A percentile compares a stretch with the other conserved stretches of the same genome.
Conservation (phyloP, 2,888 invertebrate genomes). For the Lathronympha strigana region DNA sequence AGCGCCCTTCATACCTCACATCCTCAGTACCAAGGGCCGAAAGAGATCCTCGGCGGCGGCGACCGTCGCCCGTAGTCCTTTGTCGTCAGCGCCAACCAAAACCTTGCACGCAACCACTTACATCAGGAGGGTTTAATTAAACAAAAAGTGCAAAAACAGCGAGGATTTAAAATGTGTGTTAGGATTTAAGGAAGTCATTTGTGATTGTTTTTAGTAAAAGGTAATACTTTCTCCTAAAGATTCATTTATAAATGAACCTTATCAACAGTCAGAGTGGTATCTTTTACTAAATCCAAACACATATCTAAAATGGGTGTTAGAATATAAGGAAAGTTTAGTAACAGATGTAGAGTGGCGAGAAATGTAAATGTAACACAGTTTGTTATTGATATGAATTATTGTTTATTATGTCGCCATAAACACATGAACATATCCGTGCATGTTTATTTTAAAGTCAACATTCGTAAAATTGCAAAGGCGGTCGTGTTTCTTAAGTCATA, state of each 20-base stretch:
- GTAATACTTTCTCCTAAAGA: too few relatives aligned
- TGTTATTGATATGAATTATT: neutral
- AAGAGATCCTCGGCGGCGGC: slow-evolving; percentile 79
- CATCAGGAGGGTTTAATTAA: slow-evolving; percentile 51
- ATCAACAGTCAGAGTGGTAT: too few relatives aligned
- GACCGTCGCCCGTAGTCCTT: slow-evolving; percentile 66
- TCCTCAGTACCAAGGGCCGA: slow-evolving; percentile 81
- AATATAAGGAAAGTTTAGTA: neutral
- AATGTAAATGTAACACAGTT: slow-evolving; percentile 1
- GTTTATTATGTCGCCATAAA: too few relatives aligned
- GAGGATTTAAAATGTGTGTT: slow-evolving; percentile 4
- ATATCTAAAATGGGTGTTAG: too few relatives aligned
- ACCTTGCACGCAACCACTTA: slow-evolving; percentile 57
- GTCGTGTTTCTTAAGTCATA: neutral
- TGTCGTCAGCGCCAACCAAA: slow-evolving; percentile 72
- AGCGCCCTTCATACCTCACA: slow-evolving; percentile 26
- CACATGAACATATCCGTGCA: neutral
- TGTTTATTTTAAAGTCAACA: neutral
- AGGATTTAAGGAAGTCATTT: neutral
- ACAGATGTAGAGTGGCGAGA: neutral
- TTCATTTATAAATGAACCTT: too few relatives aligned
- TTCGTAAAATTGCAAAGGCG: neutral
- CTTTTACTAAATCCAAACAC: too few relatives aligned
- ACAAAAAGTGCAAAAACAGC: slow-evolving; percentile 46
- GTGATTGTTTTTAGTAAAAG: too few relatives aligned